Base-by-base conservation (phyloP, 2,113 vertebrate species). In the Lepidiolamprologus cunningtoni region DNA sequence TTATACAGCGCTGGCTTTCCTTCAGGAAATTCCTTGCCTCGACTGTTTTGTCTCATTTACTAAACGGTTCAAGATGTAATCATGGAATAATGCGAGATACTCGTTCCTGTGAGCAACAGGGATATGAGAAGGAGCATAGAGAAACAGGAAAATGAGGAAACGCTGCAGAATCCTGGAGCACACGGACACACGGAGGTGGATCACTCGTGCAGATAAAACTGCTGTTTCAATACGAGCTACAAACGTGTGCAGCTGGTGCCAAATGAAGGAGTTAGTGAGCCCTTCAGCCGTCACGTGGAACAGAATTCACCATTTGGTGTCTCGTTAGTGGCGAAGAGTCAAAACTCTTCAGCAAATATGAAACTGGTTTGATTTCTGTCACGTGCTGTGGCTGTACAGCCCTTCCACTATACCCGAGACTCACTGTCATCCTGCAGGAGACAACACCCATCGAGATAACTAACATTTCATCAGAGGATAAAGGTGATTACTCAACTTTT, bases 81-180 rank as follows among this genome's bases (percentile, higher is more conserved):
- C 45, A 7, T 31, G 71, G 45, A n/a, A 31, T 78, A 31, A 50
- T 13, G 73, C 23, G 19, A 12, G 16, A 78, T 52, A n/a, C 42
- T 19, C 4, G 23, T 45, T n/a, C 23, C 40, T 76, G 21, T 31
- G 71, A 78, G 71, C 2, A 31, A 31, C 19, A 13, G 61, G 33
- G 61, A 21, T 8, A 76, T 8, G 40, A 76, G 21, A 8, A 73
- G 68, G 9, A 5, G 6, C 16, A 19, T 0, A 2, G 9, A 0
- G 40, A 7, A 73, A 42, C 66, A 16, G 37, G 8, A 50, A 76
- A 47, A 76, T 0, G 2, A 76, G 23, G 68, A 47, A 47, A 47
- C 5, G 23, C 68, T 17, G 40, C 40, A 47, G 68, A 76, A 19
- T 76, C 71, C 2, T 5, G 13, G 21, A 45, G 40, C 66, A 45